Evolutionary conservation across 2,888 invertebrate species (phyloP).

Genomic region (Coremacera marginata): DNA sequence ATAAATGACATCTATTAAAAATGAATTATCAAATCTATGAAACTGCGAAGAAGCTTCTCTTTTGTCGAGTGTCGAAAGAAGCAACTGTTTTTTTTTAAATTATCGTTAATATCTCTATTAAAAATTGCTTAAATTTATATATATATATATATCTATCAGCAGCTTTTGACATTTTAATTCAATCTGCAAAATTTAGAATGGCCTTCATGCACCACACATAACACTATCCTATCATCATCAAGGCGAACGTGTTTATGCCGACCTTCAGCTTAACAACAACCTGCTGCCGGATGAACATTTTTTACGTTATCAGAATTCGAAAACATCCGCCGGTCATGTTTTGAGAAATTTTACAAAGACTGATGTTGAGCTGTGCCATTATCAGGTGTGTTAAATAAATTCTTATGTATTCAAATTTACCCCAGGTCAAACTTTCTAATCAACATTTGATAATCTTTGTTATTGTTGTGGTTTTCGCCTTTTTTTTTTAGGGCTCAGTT

Average conservation of each 20-base stretch:
- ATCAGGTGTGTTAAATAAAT: conserved; percentile 62
- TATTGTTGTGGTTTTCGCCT: conserved; percentile 18
- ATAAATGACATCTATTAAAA: no score
- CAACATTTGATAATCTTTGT: neutral
- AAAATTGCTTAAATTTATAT: no score
- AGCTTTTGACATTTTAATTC: conserved; percentile 17
- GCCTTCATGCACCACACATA: conserved; percentile 63
- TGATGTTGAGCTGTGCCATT: conserved; percentile 69
- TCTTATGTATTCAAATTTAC: neutral
- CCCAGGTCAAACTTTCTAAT: neutral
- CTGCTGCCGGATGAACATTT: conserved; percentile 68
- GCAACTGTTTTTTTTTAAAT: no score
- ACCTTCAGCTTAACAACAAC: conserved; percentile 65
- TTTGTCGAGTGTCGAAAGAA: no score
- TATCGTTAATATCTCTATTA: no score
- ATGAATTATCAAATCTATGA: no score
- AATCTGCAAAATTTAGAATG: conserved; percentile 52
- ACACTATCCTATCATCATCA: conserved; percentile 77
- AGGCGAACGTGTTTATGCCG: conserved; percentile 70
- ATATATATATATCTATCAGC: no score
- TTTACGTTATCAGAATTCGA: conserved; percentile 66
- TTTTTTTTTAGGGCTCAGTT: conserved; percentile 73
- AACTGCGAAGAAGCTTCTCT: no score
- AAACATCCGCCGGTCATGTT: conserved; percentile 55
- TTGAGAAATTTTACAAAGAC: conserved; percentile 68